These are phyloP conservation scores for Parotocinclus haroldoi DNA, from an alignment of 2,797 vertebrate species.

Conservation along the genomic window DNA sequence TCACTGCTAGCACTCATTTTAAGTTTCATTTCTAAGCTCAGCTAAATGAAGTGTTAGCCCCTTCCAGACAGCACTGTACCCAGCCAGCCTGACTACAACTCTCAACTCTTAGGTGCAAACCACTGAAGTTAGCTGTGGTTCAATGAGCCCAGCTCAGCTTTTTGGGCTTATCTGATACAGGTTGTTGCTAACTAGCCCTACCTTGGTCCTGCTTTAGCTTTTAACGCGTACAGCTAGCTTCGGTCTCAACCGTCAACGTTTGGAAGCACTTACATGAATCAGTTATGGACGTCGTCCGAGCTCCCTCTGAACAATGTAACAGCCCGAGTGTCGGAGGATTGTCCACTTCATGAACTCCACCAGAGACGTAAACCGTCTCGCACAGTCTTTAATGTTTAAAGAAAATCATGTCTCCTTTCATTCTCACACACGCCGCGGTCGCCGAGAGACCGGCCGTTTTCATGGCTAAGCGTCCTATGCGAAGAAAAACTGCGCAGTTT, in stretches of 20 bases:
- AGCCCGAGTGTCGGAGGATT: constrained; percentile 39
- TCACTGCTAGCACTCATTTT: no score
- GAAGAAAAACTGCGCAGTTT: constrained; percentile 22
- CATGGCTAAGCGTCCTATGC: constrained; percentile 34
- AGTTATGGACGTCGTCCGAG: constrained; percentile 48
- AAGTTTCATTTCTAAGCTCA: no score
- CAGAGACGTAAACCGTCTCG: constrained; percentile 16
- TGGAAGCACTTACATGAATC: constrained; percentile 52
- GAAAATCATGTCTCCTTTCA: constrained; percentile 25
- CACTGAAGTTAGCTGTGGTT: constrained; percentile 13
- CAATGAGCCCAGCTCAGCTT: constrained; percentile 4
- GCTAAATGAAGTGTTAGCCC: no score
- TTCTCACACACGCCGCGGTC: constrained; percentile 33
- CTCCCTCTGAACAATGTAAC: constrained; percentile 38
- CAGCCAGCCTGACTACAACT: not conserved
- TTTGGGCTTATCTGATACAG: constrained; percentile 16
- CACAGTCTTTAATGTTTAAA: constrained; percentile 28
- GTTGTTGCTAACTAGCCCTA: constrained; percentile 29
- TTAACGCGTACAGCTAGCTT: constrained; percentile 15
- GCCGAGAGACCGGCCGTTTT: constrained; percentile 17
- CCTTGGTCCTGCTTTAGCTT: not conserved
- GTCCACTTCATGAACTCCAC: constrained; percentile 49
- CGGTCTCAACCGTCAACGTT: not conserved
- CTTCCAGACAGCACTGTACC: not conserved
- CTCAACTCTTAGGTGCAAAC: constrained; percentile 27